Evolutionary conservation across 2,888 invertebrate genomes (phyloP).

Genomic region (Aphidoletes aphidimyza): DNA sequence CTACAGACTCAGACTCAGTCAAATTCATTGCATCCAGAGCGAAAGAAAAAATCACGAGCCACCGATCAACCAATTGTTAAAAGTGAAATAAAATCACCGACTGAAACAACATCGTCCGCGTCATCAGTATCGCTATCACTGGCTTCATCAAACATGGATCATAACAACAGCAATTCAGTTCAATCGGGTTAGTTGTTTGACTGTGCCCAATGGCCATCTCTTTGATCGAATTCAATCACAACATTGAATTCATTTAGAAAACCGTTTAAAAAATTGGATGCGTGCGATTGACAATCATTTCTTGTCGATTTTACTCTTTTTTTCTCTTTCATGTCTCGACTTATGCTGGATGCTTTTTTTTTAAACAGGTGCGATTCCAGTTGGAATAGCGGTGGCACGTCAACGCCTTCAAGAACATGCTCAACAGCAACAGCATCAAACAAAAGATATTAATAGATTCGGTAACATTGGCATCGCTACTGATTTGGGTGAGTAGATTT

Average conservation of each 20-base stretch:
- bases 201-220: background rate
- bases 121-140: background rate
- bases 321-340: background rate
- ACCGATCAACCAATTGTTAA: constrained; percentile 55
- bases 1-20: constrained; percentile 66
- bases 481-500: constrained; percentile 66
- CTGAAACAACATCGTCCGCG: constrained; percentile 56
- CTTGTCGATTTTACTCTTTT: background rate
- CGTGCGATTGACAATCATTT: background rate
- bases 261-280: background rate
- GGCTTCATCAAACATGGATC: constrained; percentile 7
- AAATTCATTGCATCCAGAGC: constrained; percentile 58
- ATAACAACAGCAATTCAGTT: background rate
- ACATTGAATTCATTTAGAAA: background rate
- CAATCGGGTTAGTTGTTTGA: constrained; percentile 19
- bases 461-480: constrained; percentile 65
- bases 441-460: constrained; percentile 66
- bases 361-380: constrained; percentile 73
- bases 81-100: constrained; percentile 56
- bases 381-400: constrained; percentile 85
- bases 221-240: too few species aligned
- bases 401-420: constrained; percentile 72
- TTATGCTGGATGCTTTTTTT: constrained; percentile 13
- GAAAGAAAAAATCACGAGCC: background rate
- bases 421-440: constrained; percentile 60